Evolutionary conservation across 2,113 vertebrate genomes (phyloP).

Genomic region (Muntiacus reevesi): DNA sequence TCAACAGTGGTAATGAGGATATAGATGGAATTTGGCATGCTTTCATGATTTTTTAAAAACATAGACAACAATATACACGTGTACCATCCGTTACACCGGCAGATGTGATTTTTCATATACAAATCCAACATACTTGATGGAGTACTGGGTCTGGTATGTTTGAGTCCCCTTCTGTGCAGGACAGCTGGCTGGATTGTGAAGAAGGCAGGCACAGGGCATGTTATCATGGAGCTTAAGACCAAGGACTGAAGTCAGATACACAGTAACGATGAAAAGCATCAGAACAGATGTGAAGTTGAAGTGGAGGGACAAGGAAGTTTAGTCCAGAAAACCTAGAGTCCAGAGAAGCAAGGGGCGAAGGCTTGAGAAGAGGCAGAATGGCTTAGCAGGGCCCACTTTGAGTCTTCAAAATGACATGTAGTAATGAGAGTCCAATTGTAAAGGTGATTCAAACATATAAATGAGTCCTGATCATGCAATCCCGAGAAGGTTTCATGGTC

Average conservation of each 20-base stretch:
- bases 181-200: accelerated
- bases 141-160: accelerated
- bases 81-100: accelerated
- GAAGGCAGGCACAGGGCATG: accelerated
- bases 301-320: accelerated
- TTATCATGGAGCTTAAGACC: accelerated
- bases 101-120: too few relatives aligned
- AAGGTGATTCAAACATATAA: neutral
- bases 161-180: accelerated
- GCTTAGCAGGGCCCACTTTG: neutral
- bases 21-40: neutral
- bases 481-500: neutral
- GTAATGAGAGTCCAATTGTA: accelerated
- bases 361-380: accelerated
- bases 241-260: neutral
- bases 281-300: too few relatives aligned
- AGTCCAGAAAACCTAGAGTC: neutral
- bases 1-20: neutral
- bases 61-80: accelerated
- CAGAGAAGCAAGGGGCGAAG: accelerated
- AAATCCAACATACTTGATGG: neutral
- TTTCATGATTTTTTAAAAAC: neutral
- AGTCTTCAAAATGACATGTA: neutral
- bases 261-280: accelerated
- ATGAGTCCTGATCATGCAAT: neutral